Base-by-base conservation (phyloP, 1,140 invertebrate genomes). In the Bicyclus anynana region DNA sequence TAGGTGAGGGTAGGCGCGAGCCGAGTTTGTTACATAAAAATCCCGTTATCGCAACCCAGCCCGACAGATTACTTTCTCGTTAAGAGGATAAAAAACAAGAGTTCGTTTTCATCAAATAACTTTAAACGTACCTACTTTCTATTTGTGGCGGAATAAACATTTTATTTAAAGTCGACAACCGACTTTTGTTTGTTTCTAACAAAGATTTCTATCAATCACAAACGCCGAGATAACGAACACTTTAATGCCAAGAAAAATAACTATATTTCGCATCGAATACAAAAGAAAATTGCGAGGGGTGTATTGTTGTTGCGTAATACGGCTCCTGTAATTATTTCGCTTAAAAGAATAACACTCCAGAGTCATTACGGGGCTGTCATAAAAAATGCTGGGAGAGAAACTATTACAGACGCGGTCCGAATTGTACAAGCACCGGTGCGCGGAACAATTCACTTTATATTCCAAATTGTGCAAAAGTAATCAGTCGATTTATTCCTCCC, bases 41-140 rank as follows among this genome's bases (percentile, higher is more conserved):
- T 88, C 76, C 74, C 73, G 83, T 88, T 85, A 86, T 83, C 79
- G 76, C 75, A 67, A 75, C 71, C 80, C 67, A 77, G 73, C 78
- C 74, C 76, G 77, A 81, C 80, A 86, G 79, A 87, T 86, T 86
- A 85, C 77, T 86, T 84, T 83, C 83, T 82, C 83, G 84, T 87
- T 87, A 84, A 84, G 74, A 80, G 72, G 81, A 84, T 84, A 74
- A 80, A 79, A 61, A 83, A 82, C 76, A 87, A 79, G 82, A 81
- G 73, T 77, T 78, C 73, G 69, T 70, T 77, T 75, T 75, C 74
- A 70, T 77, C 67, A 71, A 77, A 73, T 69, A 79, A 80, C 35
- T 55, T 59, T 50, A 27, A 49, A 53, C 42, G 54, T 57, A 51
- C 42, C 49, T 57, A 51, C 54, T 62, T 44, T 44, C 5, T 12